Percentiles rank a stretch among this genome's conserved stretches.
These are phyloP conservation scores for Drosophila triauraria DNA, from an alignment of 1,140 invertebrate genomes.

Conservation along the genomic window DNA sequence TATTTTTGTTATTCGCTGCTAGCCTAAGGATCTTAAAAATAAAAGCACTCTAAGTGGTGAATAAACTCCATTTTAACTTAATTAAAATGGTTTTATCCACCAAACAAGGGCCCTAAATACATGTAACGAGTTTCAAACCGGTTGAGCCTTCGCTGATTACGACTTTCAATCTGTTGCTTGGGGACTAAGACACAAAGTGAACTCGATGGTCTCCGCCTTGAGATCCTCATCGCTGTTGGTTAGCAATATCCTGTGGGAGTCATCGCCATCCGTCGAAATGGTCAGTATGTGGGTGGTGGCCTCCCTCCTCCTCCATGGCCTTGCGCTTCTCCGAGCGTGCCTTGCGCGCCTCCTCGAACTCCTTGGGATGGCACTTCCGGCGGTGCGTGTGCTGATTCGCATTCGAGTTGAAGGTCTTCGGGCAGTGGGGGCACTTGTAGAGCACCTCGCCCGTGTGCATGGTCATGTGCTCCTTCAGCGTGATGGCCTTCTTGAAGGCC, in stretches of 20 bases:
- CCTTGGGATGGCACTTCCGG: constrained; percentile 79
- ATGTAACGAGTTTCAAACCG: constrained; percentile 6
- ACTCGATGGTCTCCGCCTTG: constrained; percentile 65
- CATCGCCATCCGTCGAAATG: constrained; percentile 44
- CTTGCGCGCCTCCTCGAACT: constrained; percentile 72
- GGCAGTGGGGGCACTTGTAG: constrained; percentile 81
- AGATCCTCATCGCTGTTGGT: constrained; percentile 46
- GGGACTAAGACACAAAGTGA: constrained; percentile 59
- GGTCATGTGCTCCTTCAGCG: constrained; percentile 81
- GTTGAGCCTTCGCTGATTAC: not conserved
- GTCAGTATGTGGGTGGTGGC: constrained; percentile 45
- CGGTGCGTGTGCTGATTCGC: constrained; percentile 83
- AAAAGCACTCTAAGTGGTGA: constrained; percentile 37
- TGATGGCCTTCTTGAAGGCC: constrained; percentile 78
- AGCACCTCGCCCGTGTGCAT: constrained; percentile 80
- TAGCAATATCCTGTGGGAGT: constrained; percentile 56
- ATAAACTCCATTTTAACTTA: constrained; percentile 1
- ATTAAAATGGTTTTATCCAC: constrained; percentile 7
- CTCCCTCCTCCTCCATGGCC: constrained; percentile 15
- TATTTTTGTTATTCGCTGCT: constrained; percentile 53
- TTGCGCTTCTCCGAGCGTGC: constrained; percentile 58
- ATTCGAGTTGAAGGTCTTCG: constrained; percentile 81
- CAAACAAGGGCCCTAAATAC: constrained; percentile 9
- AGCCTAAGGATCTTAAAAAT: constrained; percentile 51
- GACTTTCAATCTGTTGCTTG: constrained; percentile 34